Base-by-base conservation (phyloP, 2,888 invertebrate genomes). In the Nomada ruficornis region DNA sequence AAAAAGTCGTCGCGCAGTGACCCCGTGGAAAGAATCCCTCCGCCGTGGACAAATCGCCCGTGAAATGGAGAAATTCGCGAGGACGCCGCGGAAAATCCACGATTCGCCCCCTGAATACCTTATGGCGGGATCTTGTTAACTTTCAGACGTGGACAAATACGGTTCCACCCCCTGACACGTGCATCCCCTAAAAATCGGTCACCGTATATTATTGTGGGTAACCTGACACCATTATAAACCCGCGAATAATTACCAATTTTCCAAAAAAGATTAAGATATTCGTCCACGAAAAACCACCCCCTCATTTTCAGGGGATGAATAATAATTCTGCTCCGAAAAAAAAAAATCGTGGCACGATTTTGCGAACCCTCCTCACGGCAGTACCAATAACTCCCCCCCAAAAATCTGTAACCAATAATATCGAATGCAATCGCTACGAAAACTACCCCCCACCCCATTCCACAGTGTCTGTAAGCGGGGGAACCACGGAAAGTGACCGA, bases 1-100 rank as follows among this genome's bases (percentile, higher is more conserved):
- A 70, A 86, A 77, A 75, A 80, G 83, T 84, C 77, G 52, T 63
- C 74, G 65, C 65, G 67, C 64, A 72, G 70, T 86, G 87, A 85
- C 80, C 80, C 52, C 63, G 64, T 65, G 75, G 75, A 77, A 74
- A 77, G 76, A 82, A 78, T 72, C 81, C 74, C 59, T 52, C 67
- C 60, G 57, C 69, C 65, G 36, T 68, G 80, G 77, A 84, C 80
- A 90, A 90, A 90, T 90, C 88, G 87, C 13, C 86, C 79, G 86
- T 86, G 87, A 87, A 88, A 86, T 84, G 77, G 87, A 83, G 83
- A 88, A 89, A 88, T 87, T 86, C 78, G 76, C 82, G 83, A 78
- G 87, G 85, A 86, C 85, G 82, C 82, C 70, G 75, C 63, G 86
- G 85, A 85, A 88, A 87, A 88, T 84, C 88, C 86, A 71, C 81